A percentile compares a stretch with the other conserved stretches of the same genome.
These are phyloP conservation scores for Callosobruchus maculatus DNA, from an alignment of 2,888 invertebrate species.

Conservation along the genomic window DNA sequence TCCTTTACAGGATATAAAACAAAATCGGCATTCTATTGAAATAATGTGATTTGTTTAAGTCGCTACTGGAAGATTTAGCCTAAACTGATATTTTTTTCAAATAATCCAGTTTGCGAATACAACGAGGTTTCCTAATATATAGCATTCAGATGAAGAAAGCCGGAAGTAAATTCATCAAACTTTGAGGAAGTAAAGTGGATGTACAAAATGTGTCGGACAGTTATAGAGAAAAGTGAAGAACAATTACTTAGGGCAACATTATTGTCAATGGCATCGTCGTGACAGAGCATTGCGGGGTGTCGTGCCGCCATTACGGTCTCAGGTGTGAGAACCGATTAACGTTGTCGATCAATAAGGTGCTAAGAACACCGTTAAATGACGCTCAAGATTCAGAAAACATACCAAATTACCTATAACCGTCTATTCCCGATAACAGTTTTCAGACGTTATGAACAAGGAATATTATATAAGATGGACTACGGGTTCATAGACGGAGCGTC, in stretches of 20 bases:
- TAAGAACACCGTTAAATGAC: not conserved
- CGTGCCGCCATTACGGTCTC: not conserved
- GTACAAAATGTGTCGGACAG: not conserved
- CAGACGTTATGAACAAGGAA: not conserved
- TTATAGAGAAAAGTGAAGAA: not conserved
- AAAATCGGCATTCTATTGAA: no score
- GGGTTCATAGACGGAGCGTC: not conserved
- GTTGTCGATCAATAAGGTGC: not conserved
- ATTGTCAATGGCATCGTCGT: not conserved
- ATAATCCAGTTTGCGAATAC: no score
- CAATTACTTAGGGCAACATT: not conserved
- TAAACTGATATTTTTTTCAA: no score
- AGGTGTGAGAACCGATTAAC: not conserved
- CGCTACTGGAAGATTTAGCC: no score
- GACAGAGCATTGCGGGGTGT: not conserved
- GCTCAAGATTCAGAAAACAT: not conserved
- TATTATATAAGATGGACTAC: not conserved
- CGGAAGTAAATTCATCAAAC: not conserved
- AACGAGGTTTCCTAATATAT: no score
- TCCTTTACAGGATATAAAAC: no score
- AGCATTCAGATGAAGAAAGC: not conserved
- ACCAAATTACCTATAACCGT: not conserved
- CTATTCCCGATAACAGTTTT: not conserved
- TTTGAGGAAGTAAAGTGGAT: not conserved
- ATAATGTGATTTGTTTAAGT: no score